Percentiles rank a stretch among this genome's conserved stretches.
Conservation (phyloP, 2,888 invertebrate genomes). For the Plagodis pulveraria region DNA sequence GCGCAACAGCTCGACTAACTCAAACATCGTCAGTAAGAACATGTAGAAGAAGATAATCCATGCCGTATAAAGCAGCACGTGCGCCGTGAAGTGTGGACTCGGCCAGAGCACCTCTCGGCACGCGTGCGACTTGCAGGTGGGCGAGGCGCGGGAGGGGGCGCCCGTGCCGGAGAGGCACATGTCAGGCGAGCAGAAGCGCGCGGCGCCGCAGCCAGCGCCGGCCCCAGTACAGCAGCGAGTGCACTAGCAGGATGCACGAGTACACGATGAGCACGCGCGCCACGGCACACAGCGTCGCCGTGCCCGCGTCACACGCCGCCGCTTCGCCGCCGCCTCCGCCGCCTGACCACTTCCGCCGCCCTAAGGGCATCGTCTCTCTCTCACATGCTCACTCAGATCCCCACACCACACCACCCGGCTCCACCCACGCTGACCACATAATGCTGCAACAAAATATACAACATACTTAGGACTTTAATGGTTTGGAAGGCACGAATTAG, state of each 20-base stretch:
- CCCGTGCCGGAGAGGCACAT: not conserved
- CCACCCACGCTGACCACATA: not conserved
- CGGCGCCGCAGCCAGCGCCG: constrained; percentile 49
- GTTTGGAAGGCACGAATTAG: too few relatives aligned
- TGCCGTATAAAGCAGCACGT: constrained; percentile 43
- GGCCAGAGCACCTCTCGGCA: constrained; percentile 36
- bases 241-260: constrained; percentile 56
- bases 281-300: constrained; percentile 43
- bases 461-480: too few relatives aligned
- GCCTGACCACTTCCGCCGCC: constrained; percentile 3
- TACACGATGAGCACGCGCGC: constrained; percentile 57
- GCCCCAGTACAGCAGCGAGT: constrained; percentile 62
- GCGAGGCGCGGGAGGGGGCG: not conserved
- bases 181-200: constrained; percentile 7
- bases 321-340: constrained; percentile 17
- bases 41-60: constrained; percentile 57
- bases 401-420: not conserved
- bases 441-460: not conserved
- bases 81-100: constrained; percentile 41
- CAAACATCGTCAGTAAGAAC: constrained; percentile 57
- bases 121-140: not conserved
- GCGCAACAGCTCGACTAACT: constrained; percentile 57
- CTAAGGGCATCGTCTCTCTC: constrained; percentile 1
- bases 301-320: constrained; percentile 34
- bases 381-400: not conserved